Conservation (phyloP, 2,797 vertebrate genomes). For the Peromyscus melanophrys region DNA sequence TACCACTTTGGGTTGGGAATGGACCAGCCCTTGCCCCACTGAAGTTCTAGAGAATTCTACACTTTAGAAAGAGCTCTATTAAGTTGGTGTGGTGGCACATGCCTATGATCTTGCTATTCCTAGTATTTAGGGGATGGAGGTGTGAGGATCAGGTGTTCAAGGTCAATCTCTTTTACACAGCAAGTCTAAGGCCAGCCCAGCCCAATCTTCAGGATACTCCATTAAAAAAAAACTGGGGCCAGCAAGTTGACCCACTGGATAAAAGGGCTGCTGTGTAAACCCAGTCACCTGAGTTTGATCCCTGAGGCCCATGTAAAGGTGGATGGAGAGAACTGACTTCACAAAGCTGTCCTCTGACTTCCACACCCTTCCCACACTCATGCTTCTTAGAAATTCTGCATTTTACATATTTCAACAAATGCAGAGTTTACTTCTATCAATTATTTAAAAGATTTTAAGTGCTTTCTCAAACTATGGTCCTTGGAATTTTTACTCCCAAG, state of each 20-base stretch:
- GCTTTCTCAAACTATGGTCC: conserved; percentile 28
- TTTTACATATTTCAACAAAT: not conserved
- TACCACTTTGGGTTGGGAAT: not conserved
- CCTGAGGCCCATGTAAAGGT: not conserved
- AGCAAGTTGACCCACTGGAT: not conserved
- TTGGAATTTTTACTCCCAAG: not conserved
- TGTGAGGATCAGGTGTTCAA: not conserved
- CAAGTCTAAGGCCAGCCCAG: not conserved
- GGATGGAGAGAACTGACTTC: not conserved
- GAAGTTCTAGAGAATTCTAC: not conserved
- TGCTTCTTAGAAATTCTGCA: not conserved
- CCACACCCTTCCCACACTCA: not conserved
- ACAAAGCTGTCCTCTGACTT: not conserved
- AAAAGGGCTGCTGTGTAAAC: not conserved
- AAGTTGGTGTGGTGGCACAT: not conserved
- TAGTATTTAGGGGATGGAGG: not conserved
- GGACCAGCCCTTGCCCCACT: not conserved
- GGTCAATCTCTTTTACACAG: not conserved
- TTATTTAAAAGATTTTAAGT: not conserved
- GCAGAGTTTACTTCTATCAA: not conserved
- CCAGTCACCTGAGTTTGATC: not conserved
- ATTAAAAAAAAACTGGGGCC: too few relatives aligned
- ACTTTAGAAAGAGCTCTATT: not conserved
- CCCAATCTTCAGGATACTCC: not conserved
- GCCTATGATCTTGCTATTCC: not conserved